These are phyloP conservation scores for Leguminivora glycinivorella DNA, from an alignment of 1,140 invertebrate species.

Conservation along the genomic window DNA sequence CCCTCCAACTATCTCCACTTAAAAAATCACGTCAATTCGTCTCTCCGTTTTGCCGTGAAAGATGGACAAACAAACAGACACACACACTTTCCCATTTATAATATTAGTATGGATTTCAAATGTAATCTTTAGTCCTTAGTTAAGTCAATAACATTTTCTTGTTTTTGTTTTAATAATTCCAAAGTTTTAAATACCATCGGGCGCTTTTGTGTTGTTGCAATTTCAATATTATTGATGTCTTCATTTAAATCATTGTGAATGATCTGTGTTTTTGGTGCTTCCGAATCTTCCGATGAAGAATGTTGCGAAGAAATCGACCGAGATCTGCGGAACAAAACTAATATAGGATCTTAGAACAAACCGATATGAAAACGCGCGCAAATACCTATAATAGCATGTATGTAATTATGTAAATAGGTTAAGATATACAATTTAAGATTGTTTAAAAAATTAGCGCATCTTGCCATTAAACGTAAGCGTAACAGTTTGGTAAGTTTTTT, in stretches of 20 bases:
- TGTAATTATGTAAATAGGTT: no score
- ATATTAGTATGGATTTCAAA: neutral
- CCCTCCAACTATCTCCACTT: no score
- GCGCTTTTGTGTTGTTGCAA: neutral
- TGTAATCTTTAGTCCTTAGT: neutral
- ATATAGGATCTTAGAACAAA: neutral
- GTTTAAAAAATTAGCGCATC: no score
- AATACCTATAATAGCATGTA: no score
- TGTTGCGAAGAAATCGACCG: neutral
- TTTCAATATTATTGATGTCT: neutral
- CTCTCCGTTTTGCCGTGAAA: no score
- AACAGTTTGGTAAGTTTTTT: no score
- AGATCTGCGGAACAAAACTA: neutral
- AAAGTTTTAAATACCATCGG: neutral
- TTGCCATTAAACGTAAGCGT: no score
- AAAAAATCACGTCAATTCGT: no score
- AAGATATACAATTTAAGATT: no score
- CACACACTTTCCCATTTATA: no score
- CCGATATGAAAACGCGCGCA: no score
- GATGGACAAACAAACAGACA: no score
- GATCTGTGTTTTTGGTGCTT: neutral
- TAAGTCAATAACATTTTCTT: conserved; percentile 3
- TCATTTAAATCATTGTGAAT: neutral
- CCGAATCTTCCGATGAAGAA: neutral
- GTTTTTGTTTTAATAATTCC: conserved; percentile 12